A percentile compares a stretch with the other conserved stretches of the same genome.
Conservation (phyloP, 2,113 vertebrate species). For the Orientallactaga bullata region DNA sequence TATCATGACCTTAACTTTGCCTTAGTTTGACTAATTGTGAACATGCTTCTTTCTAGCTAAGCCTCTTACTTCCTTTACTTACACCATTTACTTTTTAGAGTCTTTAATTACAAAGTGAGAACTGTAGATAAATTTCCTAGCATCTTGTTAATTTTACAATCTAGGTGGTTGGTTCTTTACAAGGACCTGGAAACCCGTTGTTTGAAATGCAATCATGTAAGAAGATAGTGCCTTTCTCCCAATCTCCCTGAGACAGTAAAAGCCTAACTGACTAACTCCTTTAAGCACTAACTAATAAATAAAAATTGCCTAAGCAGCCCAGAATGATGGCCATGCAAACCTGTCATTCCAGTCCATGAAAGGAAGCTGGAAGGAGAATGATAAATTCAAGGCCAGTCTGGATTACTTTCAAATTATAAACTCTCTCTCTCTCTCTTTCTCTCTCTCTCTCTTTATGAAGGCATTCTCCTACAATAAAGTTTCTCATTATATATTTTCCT, state of each 20-base stretch:
- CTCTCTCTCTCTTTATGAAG: neutral
- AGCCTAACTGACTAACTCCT: neutral
- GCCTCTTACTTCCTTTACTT: no score
- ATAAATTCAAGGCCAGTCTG: neutral
- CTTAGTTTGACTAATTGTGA: neutral
- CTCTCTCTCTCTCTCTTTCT: no score
- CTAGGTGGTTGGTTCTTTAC: neutral
- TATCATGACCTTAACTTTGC: neutral
- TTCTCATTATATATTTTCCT: neutral
- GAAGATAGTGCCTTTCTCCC: neutral
- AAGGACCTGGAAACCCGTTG: neutral
- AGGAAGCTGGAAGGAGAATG: neutral
- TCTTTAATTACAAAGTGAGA: neutral
- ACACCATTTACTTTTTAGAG: neutral
- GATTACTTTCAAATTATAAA: no score
- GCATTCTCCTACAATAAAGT: neutral
- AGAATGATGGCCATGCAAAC: neutral
- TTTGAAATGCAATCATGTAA: neutral
- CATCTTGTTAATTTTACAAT: neutral
- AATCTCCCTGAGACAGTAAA: neutral
- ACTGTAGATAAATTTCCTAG: neutral
- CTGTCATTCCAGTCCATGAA: neutral
- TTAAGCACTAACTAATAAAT: neutral
- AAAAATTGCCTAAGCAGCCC: neutral
- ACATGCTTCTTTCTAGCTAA: neutral